Evolutionary conservation across 1,140 invertebrate species (phyloP), one percentile per base, ranked within the genome.

Genomic region (Bradynema listronoti): DNA sequence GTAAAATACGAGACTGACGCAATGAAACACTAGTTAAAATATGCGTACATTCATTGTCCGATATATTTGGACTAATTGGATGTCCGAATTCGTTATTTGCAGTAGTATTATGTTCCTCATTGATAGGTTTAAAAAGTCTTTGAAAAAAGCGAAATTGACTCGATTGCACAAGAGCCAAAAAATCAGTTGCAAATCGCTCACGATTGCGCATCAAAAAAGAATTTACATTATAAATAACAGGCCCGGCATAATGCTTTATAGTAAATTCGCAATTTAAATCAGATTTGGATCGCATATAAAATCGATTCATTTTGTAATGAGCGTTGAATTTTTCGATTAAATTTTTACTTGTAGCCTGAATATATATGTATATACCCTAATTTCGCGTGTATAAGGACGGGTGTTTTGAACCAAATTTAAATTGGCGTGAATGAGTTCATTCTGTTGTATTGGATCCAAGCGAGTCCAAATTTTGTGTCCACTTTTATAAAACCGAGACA

Each of bases 181-280:
- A 34, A 43, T 75, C 65, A 5, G 16, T 22, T 9, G 50, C 34
- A 33, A 74, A 67, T 32, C 56, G 30, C 76, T 98, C 93, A 29
- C 93, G 82, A 81, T 98, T 98, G 78, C 98, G 98, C 78, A 98
- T 93, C 33, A 99, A 80, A 77, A 99, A 99, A 33, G 91, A 90
- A 80, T 89, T 83, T 0, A 89, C 90, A 73, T 96, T 90, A 75
- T 97, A 98, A 81, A 96, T 94, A 0, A 97, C 92, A 22, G 94
- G 86, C 1, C 93, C 94, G 64, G 93, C 94, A 81, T 96, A 99
- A 79, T 99, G 94, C 79, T 93, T 93, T 19, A 96, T 80, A 4
- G 91, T 91, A 80, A 99, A 99, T 43, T 88, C 90, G 2, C 88
- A 89, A 73, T 92, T 94, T 36, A 95, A 89, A 78, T 94, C 90